Evolutionary conservation across 2,797 vertebrate species (phyloP).

Genomic region (Pipistrellus pygmaeus): DNA sequence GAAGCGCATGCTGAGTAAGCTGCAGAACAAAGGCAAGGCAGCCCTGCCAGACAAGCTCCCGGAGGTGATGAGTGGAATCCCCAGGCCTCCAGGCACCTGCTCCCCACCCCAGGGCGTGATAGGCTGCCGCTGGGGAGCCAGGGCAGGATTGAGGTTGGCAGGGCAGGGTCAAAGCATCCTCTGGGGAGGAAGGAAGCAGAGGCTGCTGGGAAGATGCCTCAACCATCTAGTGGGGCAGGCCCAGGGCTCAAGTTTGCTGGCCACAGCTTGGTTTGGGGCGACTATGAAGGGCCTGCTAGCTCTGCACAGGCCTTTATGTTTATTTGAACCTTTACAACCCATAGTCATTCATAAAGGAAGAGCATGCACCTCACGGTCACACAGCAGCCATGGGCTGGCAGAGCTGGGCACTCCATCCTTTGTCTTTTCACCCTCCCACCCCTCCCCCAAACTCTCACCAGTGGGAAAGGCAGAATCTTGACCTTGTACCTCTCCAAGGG

Average conservation of each 20-base stretch:
- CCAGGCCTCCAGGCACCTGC: slow-evolving; percentile 54
- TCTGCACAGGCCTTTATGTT: neutral
- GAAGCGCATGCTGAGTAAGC: slow-evolving; percentile 93
- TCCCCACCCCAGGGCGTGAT: neutral
- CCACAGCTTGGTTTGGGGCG: neutral
- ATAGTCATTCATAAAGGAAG: neutral
- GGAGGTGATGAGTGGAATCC: slow-evolving; percentile 89
- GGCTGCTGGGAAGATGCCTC: neutral
- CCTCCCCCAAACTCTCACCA: neutral
- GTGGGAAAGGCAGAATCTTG: neutral
- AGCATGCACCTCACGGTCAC: neutral
- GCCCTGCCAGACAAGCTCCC: slow-evolving; percentile 90
- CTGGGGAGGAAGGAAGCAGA: neutral
- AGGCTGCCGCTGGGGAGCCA: neutral
- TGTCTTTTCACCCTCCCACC: neutral
- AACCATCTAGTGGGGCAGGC: neutral
- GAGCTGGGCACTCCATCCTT: neutral
- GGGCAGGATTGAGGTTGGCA: neutral
- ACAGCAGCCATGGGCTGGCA: neutral
- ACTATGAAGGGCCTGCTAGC: neutral
- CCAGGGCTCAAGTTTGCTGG: neutral
- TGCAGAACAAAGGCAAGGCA: slow-evolving; percentile 93
- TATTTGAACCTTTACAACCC: neutral
- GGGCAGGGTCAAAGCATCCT: neutral
- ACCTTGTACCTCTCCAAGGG: neutral